Conservation (phyloP, 2,888 invertebrate genomes). For the Gastrophysa polygoni region DNA sequence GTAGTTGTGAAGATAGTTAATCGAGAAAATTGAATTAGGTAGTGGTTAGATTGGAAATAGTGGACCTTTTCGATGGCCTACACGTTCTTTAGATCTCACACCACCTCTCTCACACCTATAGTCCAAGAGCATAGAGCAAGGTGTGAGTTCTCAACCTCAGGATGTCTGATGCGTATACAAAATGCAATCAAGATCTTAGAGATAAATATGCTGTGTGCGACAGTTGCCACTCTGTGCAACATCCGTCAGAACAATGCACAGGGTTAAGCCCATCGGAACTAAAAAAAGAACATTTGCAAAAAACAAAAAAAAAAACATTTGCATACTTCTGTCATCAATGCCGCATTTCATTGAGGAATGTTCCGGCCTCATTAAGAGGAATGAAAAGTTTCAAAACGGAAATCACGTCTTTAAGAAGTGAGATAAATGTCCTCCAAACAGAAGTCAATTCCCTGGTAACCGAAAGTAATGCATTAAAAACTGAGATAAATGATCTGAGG, state of each 20-base stretch:
- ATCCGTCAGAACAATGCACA: not conserved
- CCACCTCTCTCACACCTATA: too few relatives aligned
- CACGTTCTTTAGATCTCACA: too few relatives aligned
- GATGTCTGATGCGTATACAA: not conserved
- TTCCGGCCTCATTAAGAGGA: not conserved
- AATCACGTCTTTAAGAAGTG: constrained; percentile 1
- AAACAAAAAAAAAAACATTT: not conserved
- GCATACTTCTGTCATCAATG: not conserved
- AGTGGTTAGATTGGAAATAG: too few relatives aligned
- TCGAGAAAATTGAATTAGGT: too few relatives aligned
- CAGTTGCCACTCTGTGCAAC: not conserved
- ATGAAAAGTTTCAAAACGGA: not conserved
- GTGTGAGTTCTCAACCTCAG: not conserved
- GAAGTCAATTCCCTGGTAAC: not conserved
- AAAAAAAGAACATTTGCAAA: not conserved
- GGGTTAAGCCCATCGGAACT: not conserved
- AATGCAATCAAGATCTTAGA: not conserved
- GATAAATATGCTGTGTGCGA: not conserved
- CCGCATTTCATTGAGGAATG: not conserved
- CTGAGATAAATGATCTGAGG: not conserved
- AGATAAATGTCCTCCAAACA: not conserved
- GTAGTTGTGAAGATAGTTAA: too few relatives aligned
- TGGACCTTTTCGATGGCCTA: too few relatives aligned
- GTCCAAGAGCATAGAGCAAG: not conserved
- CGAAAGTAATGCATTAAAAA: not conserved